Conservation (phyloP, 64 coral and sea anemone species). For the Acropora tenuis region DNA sequence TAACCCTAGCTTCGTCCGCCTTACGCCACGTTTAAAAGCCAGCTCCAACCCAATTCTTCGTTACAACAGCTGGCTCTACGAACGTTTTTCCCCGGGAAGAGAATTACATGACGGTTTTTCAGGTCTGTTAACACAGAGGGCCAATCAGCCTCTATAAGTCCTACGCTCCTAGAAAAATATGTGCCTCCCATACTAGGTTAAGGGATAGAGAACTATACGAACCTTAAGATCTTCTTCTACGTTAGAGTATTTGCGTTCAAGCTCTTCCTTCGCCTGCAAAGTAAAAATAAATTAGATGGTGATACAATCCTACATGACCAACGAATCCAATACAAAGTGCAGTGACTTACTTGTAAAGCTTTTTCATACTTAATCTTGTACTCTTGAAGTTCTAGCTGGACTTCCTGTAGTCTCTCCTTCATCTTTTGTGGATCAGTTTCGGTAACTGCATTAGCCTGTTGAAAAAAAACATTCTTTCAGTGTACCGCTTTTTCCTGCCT, state of each 20-base stretch:
- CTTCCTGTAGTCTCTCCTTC: conserved; percentile 93
- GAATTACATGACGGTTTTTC: no score
- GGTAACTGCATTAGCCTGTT: conserved; percentile 54
- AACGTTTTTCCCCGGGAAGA: no score
- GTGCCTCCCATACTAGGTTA: no score
- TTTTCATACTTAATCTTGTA: conserved; percentile 98
- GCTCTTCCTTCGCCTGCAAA: conserved; percentile 86
- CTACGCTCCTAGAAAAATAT: no score
- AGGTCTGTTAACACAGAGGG: no score
- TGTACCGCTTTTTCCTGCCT: background rate
- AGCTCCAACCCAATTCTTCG: no score
- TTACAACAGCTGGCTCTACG: no score
- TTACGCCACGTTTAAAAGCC: no score
- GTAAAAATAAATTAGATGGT: background rate
- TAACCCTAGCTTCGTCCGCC: no score
- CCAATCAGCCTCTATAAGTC: no score
- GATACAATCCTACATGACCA: background rate
- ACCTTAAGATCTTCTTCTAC: conserved; percentile 92
- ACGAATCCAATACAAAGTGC: background rate
- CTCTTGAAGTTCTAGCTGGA: conserved; percentile 88
- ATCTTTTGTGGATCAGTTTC: conserved; percentile 93
- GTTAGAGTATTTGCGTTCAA: conserved; percentile 90
- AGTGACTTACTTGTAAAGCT: conserved; percentile 73
- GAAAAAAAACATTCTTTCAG: background rate
- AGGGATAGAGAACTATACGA: background rate